These are phyloP conservation scores for Anas georgica DNA, from an alignment of 2,797 vertebrate species.

Conservation along the genomic window DNA sequence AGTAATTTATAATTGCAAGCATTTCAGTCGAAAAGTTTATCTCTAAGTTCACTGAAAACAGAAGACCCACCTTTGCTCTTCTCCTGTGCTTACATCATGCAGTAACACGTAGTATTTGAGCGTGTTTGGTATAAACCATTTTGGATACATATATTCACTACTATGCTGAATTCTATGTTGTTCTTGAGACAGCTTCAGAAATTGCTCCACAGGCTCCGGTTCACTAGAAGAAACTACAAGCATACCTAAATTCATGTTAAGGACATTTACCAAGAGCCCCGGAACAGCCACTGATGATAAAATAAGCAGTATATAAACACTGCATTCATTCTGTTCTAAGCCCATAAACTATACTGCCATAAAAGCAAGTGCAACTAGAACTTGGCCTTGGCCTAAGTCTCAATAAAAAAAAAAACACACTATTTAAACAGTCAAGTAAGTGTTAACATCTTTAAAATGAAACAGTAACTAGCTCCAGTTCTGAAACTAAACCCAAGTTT, in stretches of 20 bases:
- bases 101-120: conserved; percentile 97
- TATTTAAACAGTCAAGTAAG: neutral
- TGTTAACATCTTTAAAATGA: neutral
- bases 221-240: conserved; percentile 94
- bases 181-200: conserved; percentile 95
- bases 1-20: neutral
- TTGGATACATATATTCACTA: conserved; percentile 90
- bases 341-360: neutral
- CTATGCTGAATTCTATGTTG: conserved; percentile 97
- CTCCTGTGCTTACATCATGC: conserved; percentile 90
- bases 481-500: neutral
- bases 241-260: conserved; percentile 83
- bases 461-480: neutral
- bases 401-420: neutral
- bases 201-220: conserved; percentile 91
- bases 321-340: neutral
- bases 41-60: neutral
- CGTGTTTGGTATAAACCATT: conserved; percentile 99
- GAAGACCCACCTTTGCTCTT: conserved; percentile 89
- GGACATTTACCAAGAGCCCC: neutral
- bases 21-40: neutral
- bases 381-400: neutral
- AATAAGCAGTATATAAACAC: neutral
- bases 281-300: neutral
- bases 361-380: neutral